Conservation (phyloP, 2,888 invertebrate species). For the Eumacrocentrus americanus region DNA sequence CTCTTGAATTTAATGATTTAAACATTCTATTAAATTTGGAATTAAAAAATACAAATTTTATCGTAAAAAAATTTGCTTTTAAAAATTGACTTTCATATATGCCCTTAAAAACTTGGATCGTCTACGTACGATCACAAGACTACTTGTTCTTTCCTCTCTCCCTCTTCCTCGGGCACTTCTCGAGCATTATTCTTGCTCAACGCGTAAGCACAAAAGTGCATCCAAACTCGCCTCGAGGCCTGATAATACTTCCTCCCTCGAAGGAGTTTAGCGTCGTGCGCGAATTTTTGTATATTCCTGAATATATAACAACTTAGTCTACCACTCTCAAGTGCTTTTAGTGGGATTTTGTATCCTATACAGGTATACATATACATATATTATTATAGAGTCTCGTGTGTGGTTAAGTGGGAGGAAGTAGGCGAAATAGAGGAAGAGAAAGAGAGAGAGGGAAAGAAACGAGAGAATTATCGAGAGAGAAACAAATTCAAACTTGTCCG, state of each 20-base stretch:
- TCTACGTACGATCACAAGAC: neutral
- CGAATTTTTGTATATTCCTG: too few species aligned
- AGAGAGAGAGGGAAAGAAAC: conserved; percentile 8
- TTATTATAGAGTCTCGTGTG: too few species aligned
- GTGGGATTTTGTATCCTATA: too few species aligned
- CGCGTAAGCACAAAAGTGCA: neutral
- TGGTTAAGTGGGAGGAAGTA: neutral
- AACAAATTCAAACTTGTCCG: conserved; percentile 45
- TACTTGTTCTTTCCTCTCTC: neutral
- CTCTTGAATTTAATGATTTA: too few species aligned
- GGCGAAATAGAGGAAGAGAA: conserved; percentile 1
- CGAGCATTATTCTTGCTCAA: neutral
- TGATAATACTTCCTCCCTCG: neutral
- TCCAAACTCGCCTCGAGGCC: neutral
- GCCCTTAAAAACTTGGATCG: too few species aligned
- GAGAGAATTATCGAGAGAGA: conserved; percentile 11
- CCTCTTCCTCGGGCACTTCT: neutral
- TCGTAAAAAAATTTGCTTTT: too few species aligned
- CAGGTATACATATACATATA: too few species aligned
- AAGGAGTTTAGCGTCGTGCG: neutral
- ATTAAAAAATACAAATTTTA: too few species aligned
- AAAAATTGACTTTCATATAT: too few species aligned
- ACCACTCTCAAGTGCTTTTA: too few species aligned
- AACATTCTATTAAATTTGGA: too few species aligned
- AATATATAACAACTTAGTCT: too few species aligned